Conservation (phyloP, 2,113 vertebrate genomes). For the Salminus brasiliensis region DNA sequence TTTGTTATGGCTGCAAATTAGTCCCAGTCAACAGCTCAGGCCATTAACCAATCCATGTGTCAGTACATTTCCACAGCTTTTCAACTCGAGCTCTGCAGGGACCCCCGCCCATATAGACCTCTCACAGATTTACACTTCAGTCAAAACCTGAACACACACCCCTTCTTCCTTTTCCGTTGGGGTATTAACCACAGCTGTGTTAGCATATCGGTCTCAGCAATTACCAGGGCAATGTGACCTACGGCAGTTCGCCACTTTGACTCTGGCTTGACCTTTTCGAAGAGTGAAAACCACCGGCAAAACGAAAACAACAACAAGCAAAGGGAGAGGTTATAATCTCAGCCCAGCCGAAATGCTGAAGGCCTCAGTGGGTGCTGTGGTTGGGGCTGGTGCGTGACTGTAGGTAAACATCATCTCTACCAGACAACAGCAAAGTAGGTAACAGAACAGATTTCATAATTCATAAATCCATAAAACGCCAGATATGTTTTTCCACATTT, state of each 20-base stretch:
- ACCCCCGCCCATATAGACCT: no score
- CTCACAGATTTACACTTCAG: no score
- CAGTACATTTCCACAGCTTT: no score
- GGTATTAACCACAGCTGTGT: not conserved
- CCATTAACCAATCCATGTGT: no score
- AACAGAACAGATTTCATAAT: not conserved
- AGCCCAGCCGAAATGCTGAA: not conserved
- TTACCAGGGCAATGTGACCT: not conserved
- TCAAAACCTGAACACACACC: not conserved
- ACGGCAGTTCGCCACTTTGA: not conserved
- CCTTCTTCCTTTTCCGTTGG: not conserved
- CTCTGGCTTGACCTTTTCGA: conserved; percentile 9
- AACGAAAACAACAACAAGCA: conserved; percentile 2
- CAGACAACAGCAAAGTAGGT: not conserved
- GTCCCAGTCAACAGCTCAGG: no score
- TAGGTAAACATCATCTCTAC: not conserved
- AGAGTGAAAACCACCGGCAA: not conserved
- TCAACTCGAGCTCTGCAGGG: no score
- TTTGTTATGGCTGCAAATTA: no score
- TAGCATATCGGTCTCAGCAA: conserved; percentile 10
- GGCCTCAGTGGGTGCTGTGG: not conserved
- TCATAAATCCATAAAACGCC: no score
- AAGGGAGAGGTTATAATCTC: not conserved
- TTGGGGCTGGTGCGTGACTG: not conserved
- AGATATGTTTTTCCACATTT: no score